A percentile compares a stretch with the other conserved stretches of the same genome.
Conservation (phyloP, 2,888 invertebrate species). For the Agrochola lychnidis region DNA sequence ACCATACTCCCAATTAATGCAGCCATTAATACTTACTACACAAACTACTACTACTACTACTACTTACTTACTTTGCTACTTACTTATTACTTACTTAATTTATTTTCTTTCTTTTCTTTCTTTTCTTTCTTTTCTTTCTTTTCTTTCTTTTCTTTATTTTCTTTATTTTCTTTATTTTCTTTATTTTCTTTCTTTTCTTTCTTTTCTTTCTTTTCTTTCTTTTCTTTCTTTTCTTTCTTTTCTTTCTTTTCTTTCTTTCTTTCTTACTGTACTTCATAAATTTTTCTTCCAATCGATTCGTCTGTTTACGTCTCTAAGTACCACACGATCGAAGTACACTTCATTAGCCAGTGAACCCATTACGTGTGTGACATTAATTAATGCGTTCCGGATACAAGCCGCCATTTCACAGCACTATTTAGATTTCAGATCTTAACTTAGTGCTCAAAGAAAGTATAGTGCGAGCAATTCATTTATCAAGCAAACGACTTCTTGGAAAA, state of each 20-base stretch:
- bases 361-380: constrained; percentile 48
- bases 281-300: background rate
- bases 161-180: too few species aligned
- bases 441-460: constrained; percentile 10
- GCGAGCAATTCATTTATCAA: constrained; percentile 18
- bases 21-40: too few species aligned
- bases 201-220: too few species aligned
- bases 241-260: too few species aligned
- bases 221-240: too few species aligned
- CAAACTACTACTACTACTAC: too few species aligned
- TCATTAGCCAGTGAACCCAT: constrained; percentile 40
- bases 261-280: background rate
- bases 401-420: constrained; percentile 29
- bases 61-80: too few species aligned
- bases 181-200: too few species aligned
- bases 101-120: too few species aligned
- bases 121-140: too few species aligned
- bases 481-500: background rate
- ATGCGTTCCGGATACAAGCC: constrained; percentile 43
- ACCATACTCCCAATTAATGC: background rate
- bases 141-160: too few species aligned
- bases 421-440: constrained; percentile 47
- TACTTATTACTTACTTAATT: too few species aligned
- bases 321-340: constrained; percentile 27
- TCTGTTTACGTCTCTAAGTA: background rate